Evolutionary conservation across 2,113 vertebrate genomes (phyloP).

Genomic region (Anthoscopus minutus): DNA sequence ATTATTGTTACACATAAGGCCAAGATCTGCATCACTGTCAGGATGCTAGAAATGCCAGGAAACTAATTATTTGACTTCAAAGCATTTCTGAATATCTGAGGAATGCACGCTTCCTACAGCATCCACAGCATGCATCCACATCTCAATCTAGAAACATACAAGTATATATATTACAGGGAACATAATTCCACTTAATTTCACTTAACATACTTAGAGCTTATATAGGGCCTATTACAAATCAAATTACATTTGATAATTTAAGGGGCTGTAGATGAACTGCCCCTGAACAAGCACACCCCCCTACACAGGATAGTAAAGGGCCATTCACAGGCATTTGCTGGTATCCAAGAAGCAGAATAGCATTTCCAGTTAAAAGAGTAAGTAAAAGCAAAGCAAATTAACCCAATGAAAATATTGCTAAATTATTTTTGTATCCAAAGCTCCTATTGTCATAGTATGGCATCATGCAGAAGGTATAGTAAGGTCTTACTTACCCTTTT

Average conservation of each 20-base stretch:
- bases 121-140: not conserved
- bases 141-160: not conserved
- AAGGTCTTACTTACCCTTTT: not conserved
- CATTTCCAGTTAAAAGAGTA: not conserved
- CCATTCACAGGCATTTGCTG: not conserved
- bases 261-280: not conserved
- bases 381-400: not conserved
- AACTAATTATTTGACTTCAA: not conserved
- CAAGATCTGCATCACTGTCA: not conserved
- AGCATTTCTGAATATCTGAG: not conserved
- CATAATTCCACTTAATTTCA: not conserved
- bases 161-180: not conserved
- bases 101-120: not conserved
- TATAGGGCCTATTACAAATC: not conserved
- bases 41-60: not conserved
- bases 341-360: not conserved
- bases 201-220: not conserved
- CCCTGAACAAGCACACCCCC: not conserved
- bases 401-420: not conserved
- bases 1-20: not conserved
- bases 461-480: not conserved
- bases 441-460: not conserved
- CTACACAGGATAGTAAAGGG: not conserved
- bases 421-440: not conserved
- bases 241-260: not conserved